phyloP scores from a whole-genome alignment of 2,888 invertebrate genomes.

The Ornithoptera priamus region DNA sequence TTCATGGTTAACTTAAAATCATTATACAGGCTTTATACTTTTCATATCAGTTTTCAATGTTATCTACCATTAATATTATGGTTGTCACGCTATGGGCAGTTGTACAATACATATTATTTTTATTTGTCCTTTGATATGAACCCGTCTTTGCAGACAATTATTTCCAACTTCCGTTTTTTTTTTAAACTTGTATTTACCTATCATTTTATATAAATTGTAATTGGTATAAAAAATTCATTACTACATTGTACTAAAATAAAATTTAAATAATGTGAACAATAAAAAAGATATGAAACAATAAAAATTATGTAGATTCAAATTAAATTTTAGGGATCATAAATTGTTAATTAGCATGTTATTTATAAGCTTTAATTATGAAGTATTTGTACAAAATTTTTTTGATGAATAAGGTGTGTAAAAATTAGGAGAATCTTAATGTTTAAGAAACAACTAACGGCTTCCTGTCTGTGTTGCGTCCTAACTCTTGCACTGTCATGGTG shows the following conservation, averaged over 20 bases:
- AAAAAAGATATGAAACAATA: too few relatives aligned
- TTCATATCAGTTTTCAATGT: neutral
- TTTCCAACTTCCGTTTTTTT: slow-evolving; percentile 6
- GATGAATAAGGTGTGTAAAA: neutral
- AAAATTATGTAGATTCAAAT: too few relatives aligned
- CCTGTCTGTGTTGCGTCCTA: slow-evolving; percentile 1
- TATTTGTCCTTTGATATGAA: slow-evolving; percentile 9
- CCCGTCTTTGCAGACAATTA: slow-evolving; percentile 2
- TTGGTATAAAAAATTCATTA: too few relatives aligned
- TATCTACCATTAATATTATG: neutral
- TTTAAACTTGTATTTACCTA: neutral
- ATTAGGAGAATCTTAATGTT: neutral
- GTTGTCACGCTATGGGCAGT: slow-evolving; percentile 8
- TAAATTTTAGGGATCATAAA: too few relatives aligned
- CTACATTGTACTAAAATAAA: too few relatives aligned
- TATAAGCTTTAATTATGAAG: too few relatives aligned
- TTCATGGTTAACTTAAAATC: neutral
- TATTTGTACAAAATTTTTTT: neutral
- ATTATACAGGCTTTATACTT: neutral
- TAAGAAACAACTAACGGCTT: neutral
- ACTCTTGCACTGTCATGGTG: slow-evolving; percentile 7
- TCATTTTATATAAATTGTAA: too few relatives aligned
- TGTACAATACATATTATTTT: slow-evolving; percentile 18
- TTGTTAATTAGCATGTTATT: neutral
- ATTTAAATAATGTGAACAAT: too few relatives aligned